phyloP scores from a whole-genome alignment of 2,113 vertebrate genomes.

The Petromus typicus region DNA sequence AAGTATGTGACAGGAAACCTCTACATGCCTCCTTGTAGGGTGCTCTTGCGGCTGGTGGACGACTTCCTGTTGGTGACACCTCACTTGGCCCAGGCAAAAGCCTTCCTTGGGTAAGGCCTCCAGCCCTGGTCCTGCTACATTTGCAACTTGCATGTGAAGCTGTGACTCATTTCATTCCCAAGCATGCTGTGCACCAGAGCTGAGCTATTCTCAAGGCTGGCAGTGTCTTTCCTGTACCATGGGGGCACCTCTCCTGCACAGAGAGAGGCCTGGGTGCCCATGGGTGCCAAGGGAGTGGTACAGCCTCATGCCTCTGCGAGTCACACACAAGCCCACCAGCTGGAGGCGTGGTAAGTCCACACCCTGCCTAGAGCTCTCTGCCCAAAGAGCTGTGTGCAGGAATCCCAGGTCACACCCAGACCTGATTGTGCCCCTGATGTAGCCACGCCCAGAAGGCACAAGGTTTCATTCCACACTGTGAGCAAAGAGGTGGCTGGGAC shows the following conservation, averaged over 20 bases:
- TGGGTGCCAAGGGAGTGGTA: neutral
- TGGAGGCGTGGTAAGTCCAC: neutral
- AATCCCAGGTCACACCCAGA: neutral
- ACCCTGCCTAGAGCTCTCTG: neutral
- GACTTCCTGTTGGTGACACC: constrained; percentile 97
- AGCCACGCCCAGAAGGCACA: neutral
- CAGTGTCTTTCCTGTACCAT: neutral
- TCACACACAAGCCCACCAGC: neutral
- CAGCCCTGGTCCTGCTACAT: neutral
- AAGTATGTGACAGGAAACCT: accelerated
- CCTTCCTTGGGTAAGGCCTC: constrained; percentile 90
- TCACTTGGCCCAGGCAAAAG: constrained; percentile 88
- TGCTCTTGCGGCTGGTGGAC: constrained; percentile 94
- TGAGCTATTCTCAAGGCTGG: neutral
- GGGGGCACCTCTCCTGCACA: no score
- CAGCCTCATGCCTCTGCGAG: neutral
- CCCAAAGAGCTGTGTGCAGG: neutral
- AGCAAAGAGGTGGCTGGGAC: neutral
- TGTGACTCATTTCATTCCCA: accelerated
- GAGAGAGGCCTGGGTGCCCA: neutral
- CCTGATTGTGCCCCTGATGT: neutral
- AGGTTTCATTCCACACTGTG: neutral
- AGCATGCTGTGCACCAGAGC: neutral
- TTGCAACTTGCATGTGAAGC: neutral
- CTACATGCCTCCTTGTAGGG: constrained; percentile 79